Conservation (phyloP, 2,888 invertebrate genomes). For the Embidobia sp. region DNA sequence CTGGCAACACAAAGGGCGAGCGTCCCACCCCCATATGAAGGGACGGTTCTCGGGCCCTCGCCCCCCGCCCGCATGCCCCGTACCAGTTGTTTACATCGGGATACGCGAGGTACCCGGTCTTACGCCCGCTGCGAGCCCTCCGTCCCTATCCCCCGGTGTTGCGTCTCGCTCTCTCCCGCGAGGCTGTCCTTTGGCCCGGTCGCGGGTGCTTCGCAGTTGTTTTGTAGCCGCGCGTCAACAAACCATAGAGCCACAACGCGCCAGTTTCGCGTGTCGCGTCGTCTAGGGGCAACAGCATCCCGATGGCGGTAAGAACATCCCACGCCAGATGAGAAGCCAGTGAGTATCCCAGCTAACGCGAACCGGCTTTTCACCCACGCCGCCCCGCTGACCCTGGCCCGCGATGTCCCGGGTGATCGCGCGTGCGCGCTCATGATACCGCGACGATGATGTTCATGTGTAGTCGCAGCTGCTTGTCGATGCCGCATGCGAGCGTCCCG, state of each 20-base stretch:
- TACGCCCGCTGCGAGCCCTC: slow-evolving; percentile 26
- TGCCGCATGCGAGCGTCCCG: no score
- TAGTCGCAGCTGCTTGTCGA: slow-evolving; percentile 41
- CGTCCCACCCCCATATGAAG: slow-evolving; percentile 12
- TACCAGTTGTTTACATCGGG: slow-evolving; percentile 69
- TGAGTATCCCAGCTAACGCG: slow-evolving; percentile 30
- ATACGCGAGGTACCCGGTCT: slow-evolving; percentile 44
- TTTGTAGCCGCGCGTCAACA: slow-evolving; percentile 44
- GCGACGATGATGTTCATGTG: slow-evolving; percentile 50
- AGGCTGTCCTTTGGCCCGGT: slow-evolving; percentile 8
- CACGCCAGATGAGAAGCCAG: slow-evolving; percentile 21
- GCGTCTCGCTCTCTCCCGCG: slow-evolving; percentile 3
- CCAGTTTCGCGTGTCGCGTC: background rate
- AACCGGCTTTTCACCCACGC: slow-evolving; percentile 26
- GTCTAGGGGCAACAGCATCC: slow-evolving; percentile 18
- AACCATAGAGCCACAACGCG: slow-evolving; percentile 16
- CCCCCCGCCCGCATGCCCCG: slow-evolving; percentile 67
- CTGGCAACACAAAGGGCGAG: background rate
- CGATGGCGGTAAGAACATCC: slow-evolving; percentile 24
- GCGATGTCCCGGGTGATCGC: background rate
- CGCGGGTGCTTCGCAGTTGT: slow-evolving; percentile 44
- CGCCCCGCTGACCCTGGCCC: no score
- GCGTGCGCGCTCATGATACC: slow-evolving; percentile 28
- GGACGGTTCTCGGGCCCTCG: slow-evolving; percentile 3
- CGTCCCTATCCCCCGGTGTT: background rate